These are phyloP conservation scores for Erpetoichthys calabaricus DNA, from an alignment of 2,797 vertebrate genomes.

Conservation along the genomic window DNA sequence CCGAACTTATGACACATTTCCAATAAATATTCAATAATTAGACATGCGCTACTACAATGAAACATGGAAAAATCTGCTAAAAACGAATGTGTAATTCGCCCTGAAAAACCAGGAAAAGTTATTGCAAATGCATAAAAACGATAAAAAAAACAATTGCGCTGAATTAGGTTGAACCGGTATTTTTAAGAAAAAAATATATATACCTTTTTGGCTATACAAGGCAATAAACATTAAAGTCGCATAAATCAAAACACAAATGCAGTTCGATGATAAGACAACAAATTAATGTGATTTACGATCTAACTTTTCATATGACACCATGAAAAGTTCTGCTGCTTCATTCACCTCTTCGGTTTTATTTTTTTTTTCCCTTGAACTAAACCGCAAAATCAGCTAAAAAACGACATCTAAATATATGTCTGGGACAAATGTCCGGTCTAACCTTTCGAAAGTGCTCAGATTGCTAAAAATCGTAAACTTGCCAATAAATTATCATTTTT, in stretches of 20 bases:
- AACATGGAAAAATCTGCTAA: too few relatives aligned
- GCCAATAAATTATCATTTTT: conserved; percentile 19
- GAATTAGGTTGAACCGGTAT: neutral
- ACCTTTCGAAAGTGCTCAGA: conserved; percentile 39
- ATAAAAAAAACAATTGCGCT: neutral
- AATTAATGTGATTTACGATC: conserved; percentile 84
- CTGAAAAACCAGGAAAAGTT: too few relatives aligned
- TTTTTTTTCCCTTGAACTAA: conserved; percentile 38
- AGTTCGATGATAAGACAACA: conserved; percentile 61
- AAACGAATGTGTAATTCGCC: too few relatives aligned
- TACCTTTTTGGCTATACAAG: conserved; percentile 44
- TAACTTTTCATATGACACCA: conserved; percentile 55
- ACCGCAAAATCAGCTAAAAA: conserved; percentile 40
- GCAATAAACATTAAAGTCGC: conserved; percentile 55
- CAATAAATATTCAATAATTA: too few relatives aligned
- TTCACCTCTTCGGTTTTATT: conserved; percentile 31
- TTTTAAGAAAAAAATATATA: conserved; percentile 17
- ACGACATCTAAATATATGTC: conserved; percentile 25
- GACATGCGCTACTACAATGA: too few relatives aligned
- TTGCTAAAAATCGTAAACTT: conserved; percentile 37
- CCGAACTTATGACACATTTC: too few relatives aligned
- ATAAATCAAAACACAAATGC: conserved; percentile 63
- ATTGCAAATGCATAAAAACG: too few relatives aligned
- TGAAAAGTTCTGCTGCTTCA: conserved; percentile 51
- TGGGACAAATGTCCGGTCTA: conserved; percentile 38